Percentiles rank a stretch among this genome's conserved stretches.
Evolutionary conservation across 1,140 invertebrate genomes (phyloP).

Genomic region (Bombus confusus): DNA sequence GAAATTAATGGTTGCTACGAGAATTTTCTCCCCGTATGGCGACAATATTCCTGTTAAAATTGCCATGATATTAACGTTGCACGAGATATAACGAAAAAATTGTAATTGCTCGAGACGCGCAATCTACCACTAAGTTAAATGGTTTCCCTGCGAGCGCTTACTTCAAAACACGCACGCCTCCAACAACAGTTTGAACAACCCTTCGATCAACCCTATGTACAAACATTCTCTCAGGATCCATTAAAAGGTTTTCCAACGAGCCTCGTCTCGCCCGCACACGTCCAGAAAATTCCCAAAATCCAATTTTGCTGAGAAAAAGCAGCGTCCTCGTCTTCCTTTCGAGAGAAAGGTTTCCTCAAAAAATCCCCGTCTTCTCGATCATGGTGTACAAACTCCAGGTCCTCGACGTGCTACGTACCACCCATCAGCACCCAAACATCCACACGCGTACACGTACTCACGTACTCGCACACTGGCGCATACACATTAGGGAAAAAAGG

Average conservation of each 20-base stretch:
- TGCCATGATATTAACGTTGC: neutral
- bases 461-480: too few species aligned
- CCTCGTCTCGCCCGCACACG: neutral
- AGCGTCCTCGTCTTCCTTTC: neutral
- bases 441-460: neutral
- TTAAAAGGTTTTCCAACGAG: neutral
- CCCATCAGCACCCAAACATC: neutral
- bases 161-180: too few species aligned
- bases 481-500: constrained; percentile 22
- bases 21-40: neutral
- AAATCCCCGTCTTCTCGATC: neutral
- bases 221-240: too few species aligned
- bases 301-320: neutral
- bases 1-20: neutral
- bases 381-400: neutral
- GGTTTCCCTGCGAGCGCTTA: too few species aligned
- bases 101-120: too few species aligned
- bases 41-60: neutral
- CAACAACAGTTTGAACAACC: too few species aligned
- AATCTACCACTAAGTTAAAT: too few species aligned
- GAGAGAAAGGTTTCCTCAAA: neutral
- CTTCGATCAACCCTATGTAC: neutral
- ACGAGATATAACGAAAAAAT: too few species aligned
- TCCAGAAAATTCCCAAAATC: neutral
- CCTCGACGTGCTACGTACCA: neutral